Conservation (phyloP, 2,113 vertebrate species). For the Corythoichthys haematopterus region DNA sequence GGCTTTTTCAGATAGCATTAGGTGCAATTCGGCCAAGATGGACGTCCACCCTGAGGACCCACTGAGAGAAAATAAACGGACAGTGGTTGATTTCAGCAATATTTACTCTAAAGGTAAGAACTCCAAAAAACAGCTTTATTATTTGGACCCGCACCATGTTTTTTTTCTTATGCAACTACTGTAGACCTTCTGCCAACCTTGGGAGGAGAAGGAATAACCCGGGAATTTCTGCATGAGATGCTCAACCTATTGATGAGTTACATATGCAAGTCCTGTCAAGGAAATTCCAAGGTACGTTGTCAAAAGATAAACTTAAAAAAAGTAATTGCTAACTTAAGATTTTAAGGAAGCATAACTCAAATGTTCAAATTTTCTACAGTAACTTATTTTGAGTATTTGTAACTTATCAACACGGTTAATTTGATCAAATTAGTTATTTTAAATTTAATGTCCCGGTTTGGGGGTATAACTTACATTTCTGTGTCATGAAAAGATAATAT, state of each 20-base stretch:
- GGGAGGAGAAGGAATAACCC: constrained; percentile 50
- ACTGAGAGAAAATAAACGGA: constrained; percentile 7
- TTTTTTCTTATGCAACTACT: neutral
- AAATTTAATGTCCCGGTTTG: too few species aligned
- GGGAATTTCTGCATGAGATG: constrained; percentile 61
- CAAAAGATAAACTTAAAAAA: too few species aligned
- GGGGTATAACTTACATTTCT: too few species aligned
- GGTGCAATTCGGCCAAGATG: neutral
- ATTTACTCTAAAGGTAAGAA: constrained; percentile 59
- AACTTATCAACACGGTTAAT: too few species aligned
- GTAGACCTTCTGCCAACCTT: constrained; percentile 67
- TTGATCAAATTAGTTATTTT: too few species aligned
- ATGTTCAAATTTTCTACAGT: too few species aligned
- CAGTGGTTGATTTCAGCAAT: constrained; percentile 49
- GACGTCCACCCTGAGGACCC: constrained; percentile 23
- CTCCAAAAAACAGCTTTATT: neutral
- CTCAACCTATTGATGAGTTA: constrained; percentile 64
- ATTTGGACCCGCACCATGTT: neutral
- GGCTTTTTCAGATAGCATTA: constrained; percentile 25
- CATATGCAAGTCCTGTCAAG: constrained; percentile 57
- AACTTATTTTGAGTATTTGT: too few species aligned
- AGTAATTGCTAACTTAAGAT: too few species aligned
- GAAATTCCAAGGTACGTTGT: constrained; percentile 59
- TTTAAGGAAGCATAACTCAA: too few species aligned
- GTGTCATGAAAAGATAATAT: too few species aligned